phyloP scores from a whole-genome alignment of 2,113 vertebrate species.

The Rhizomys pruinosus region DNA sequence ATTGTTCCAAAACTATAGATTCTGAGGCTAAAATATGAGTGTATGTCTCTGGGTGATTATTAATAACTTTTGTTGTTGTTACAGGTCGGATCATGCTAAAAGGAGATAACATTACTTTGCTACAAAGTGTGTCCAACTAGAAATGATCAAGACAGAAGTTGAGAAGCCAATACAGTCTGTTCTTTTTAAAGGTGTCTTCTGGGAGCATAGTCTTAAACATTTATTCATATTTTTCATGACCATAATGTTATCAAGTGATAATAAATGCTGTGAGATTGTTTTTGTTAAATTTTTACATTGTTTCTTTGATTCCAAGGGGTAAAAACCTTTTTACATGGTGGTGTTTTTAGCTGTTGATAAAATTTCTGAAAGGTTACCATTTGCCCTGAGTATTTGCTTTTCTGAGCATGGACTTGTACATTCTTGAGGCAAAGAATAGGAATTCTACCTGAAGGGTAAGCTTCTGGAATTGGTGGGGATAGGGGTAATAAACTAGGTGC shows the following conservation, averaged over 20 bases:
- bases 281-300: constrained; percentile 59
- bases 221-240: constrained; percentile 33
- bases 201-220: not conserved
- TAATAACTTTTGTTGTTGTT: constrained; percentile 66
- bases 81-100: constrained; percentile 98
- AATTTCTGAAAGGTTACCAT: not conserved
- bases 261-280: constrained; percentile 70
- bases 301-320: not conserved
- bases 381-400: not conserved
- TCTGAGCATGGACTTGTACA: not conserved
- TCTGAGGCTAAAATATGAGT: constrained; percentile 15
- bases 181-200: not conserved
- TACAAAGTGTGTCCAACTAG: constrained; percentile 96
- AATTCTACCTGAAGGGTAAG: constrained; percentile 8
- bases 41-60: not conserved
- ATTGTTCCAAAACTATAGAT: not conserved
- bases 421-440: constrained; percentile 24
- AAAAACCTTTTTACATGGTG: not conserved
- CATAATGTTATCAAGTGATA: constrained; percentile 30
- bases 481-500: not conserved
- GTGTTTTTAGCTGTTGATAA: not conserved
- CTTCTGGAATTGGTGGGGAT: not conserved
- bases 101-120: constrained; percentile 98
- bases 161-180: not conserved
- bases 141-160: not conserved